Evolutionary conservation across 30 jellyfish, hydroid and myxozoan genomes (phyloP), one percentile per base, ranked within the genome.

Genomic region (Chrysaora quinquecirrha): DNA sequence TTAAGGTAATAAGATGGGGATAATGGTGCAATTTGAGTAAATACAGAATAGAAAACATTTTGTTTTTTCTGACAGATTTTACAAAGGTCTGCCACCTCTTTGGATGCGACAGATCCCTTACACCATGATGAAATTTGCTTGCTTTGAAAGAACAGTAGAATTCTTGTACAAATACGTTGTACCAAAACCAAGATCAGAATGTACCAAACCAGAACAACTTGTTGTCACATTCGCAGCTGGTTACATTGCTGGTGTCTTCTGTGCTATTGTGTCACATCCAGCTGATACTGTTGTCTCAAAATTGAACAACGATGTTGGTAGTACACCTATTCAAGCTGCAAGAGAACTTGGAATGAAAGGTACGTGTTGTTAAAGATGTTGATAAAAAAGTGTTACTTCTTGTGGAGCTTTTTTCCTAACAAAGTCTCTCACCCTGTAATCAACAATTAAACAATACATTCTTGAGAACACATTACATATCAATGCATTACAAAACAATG

Each of bases 101-200:
- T 95, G 99, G 99, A 75, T 86, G 94, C 86, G 99, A 25, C 99
- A 95, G 88, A 89, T 95, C 87, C 99, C 99, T 6, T 95, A 95
- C 96, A 95, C 99, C 34, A 95, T 95, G 97, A 95, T 95, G 99
- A 95, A 95, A 54, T 95, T 95, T 86, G 99, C 97, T 28, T 95
- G 97, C 87, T 95, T 95, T 77, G 99, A 95, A 76, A 79, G 99
- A 25, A 95, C 97, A 7, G 97, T 95, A 0, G 99, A 95, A 73
- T 94, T 91, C 33, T 23, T 95, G 71, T 95, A 95, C 89, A 88
- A 88, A 70, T 74, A 89, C 69, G 95, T 95, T 64, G 99, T 95
- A 3, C 97, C 97, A 48, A 95, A 95, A 48, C 98, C 99, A 2
- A 87, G 99, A 34, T 43, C 95, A 22, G 99, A 88, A n/a, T 95